Evolutionary conservation across 2,113 vertebrate species (phyloP), one percentile per base, ranked within the genome.

Genomic region (Diadophis punctatus): DNA sequence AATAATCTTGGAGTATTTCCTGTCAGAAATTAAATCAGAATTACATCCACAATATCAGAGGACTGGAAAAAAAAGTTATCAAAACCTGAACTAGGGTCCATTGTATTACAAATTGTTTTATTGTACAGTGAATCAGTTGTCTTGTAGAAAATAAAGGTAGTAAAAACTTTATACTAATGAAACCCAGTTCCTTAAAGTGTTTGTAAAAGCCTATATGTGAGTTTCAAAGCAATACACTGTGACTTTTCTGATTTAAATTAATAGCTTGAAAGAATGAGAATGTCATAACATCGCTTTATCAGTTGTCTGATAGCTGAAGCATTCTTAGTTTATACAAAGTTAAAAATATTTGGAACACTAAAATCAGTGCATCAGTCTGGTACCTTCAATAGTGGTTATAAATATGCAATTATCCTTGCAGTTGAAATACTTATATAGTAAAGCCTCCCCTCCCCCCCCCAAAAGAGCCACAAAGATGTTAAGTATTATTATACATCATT

Each of bases 241-340:
- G 55, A 86, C 89, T 93, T 87, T 96, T 86, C 60, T 91, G 58
- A 2, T 91, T 95, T 92, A 30, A 90, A 88, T 93, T 23, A 90
- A 89, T 48, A 92, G 25, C n/a, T 43, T 49, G 51, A 88, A 84
- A 0, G 8, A 34, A 93, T 91, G 23, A 25, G 30, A 0, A 0
- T 10, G 88, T 0, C 4, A 22, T 58, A 55, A 48, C 14, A 90
- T 92, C 94, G 0, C 34, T 93, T 16, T 94, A 56, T 0, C 9
- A 91, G 1, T 0, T 60, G 68, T 87, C 9, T 0, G 68, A 43
- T 60, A 1, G 43, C 11, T 87, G 92, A 91, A 92, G 68, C 46
- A 86, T 39, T 60, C 84, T 9, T 93, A 80, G 87, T 87, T 87
- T 51, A 52, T 53, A 30, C 52, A 56, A 88, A 89, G 86, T 84